Evolutionary conservation across 2,797 vertebrate genomes (phyloP).

Genomic region (Cynopterus sphinx): DNA sequence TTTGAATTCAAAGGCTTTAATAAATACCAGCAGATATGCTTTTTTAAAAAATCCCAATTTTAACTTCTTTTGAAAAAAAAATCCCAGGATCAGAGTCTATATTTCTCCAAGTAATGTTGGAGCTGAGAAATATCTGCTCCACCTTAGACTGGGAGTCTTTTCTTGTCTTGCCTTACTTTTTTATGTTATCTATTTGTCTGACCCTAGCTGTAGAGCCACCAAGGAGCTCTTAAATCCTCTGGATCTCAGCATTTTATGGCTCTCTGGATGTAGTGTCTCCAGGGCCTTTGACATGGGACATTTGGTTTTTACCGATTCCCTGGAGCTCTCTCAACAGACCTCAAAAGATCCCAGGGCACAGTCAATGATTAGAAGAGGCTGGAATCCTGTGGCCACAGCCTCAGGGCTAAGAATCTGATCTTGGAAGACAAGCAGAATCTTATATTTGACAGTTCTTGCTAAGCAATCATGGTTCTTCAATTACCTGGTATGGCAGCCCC

Average conservation of each 20-base stretch:
- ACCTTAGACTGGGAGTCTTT: not conserved
- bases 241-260: not conserved
- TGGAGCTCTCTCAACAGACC: not conserved
- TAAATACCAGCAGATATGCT: not conserved
- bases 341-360: not conserved
- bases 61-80: constrained; percentile 28
- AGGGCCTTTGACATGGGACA: not conserved
- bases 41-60: not conserved
- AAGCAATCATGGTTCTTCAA: not conserved
- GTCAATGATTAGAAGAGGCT: not conserved
- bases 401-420: not conserved
- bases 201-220: not conserved
- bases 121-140: not conserved
- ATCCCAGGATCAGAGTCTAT: not conserved
- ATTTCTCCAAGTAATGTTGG: not conserved
- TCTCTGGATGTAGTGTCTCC: not conserved
- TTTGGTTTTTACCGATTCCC: not conserved
- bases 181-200: not conserved
- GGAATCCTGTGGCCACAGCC: not conserved
- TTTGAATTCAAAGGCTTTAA: not conserved
- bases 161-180: not conserved
- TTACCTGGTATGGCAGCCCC: not conserved
- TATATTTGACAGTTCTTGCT: not conserved
- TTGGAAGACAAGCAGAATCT: not conserved
- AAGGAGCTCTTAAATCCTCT: not conserved